These are phyloP conservation scores for Mirza zaza DNA, from an alignment of 2,113 vertebrate genomes.

Conservation along the genomic window DNA sequence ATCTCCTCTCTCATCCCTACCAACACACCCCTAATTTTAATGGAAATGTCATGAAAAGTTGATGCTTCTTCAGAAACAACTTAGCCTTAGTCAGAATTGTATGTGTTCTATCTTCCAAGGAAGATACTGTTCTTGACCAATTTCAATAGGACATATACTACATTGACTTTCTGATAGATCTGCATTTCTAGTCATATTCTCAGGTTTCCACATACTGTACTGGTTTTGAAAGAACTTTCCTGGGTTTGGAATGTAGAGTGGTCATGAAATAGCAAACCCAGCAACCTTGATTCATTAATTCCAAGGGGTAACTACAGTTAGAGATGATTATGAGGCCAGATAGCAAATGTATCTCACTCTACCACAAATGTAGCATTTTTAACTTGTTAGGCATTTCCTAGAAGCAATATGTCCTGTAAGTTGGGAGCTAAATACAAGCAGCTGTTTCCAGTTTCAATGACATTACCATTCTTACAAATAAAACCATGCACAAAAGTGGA, in stretches of 20 bases:
- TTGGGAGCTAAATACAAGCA: not conserved
- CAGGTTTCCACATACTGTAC: not conserved
- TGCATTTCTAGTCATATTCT: not conserved
- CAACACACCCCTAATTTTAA: not conserved
- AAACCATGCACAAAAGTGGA: not conserved
- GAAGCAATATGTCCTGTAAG: not conserved
- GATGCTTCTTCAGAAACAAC: not conserved
- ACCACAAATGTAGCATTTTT: conserved; percentile 31
- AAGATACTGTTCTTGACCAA: not conserved
- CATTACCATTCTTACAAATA: not conserved
- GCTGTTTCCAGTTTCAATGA: not conserved
- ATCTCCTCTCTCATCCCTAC: not conserved
- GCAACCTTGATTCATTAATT: not conserved
- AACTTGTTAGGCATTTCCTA: conserved; percentile 7
- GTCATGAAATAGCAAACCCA: not conserved
- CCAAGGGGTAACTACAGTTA: not conserved
- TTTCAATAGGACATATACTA: not conserved
- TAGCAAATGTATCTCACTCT: not conserved
- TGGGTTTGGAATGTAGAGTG: not conserved
- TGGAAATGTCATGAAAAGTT: conserved; percentile 31
- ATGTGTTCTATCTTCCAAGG: not conserved
- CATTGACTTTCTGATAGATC: not conserved
- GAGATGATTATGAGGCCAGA: not conserved
- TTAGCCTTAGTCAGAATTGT: not conserved
- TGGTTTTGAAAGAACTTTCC: not conserved